phyloP scores from a whole-genome alignment of 2,113 vertebrate species.

The Smithornis capensis region DNA sequence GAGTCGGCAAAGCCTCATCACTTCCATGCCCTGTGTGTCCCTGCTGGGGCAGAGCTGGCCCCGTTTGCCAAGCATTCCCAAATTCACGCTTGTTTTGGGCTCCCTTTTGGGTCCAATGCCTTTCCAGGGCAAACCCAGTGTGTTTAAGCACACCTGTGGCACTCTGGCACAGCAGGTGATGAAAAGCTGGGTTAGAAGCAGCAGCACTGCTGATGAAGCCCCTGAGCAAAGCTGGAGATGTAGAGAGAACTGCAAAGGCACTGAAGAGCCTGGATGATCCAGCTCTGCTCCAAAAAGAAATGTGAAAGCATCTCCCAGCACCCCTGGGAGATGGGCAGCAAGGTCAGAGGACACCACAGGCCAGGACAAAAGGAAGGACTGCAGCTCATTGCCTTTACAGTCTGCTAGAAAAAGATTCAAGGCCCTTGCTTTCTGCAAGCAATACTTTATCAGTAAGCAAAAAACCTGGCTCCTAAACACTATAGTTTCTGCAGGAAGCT shows the following conservation, averaged over 20 bases:
- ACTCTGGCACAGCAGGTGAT: background rate
- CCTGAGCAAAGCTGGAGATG: background rate
- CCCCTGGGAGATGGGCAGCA: background rate
- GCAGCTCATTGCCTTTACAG: background rate
- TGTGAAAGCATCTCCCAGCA: background rate
- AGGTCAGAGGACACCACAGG: background rate
- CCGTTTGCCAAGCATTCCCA: background rate
- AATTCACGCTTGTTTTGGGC: background rate
- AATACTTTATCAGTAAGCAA: background rate
- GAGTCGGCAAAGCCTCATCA: accelerated
- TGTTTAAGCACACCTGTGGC: background rate
- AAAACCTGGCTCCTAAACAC: background rate
- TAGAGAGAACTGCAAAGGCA: background rate
- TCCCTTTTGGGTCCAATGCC: background rate
- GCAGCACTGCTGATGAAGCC: background rate
- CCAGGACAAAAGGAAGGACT: background rate
- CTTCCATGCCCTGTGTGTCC: background rate
- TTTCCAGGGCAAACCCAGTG: background rate
- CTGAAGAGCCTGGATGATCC: background rate
- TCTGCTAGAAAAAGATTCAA: background rate
- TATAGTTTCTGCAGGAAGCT: background rate
- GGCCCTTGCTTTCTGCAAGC: background rate
- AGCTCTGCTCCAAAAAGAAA: background rate
- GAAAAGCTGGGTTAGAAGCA: background rate
- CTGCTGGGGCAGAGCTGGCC: background rate